Percentiles rank a stretch among this genome's conserved stretches.
Evolutionary conservation across 2,113 vertebrate genomes (phyloP).

Genomic region (Patagioenas fasciata): DNA sequence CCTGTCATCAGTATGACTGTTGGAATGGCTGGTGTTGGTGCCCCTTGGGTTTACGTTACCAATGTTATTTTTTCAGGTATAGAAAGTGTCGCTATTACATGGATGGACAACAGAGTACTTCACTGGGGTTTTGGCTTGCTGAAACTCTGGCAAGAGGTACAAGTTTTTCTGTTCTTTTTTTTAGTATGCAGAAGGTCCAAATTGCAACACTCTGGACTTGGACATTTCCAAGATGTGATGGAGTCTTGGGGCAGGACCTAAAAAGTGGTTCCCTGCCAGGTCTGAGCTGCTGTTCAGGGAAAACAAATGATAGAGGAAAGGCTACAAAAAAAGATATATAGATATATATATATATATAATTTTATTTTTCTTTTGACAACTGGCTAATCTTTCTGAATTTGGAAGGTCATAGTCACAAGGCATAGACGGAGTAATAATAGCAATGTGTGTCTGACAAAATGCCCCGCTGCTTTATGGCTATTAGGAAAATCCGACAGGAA

Average conservation of each 20-base stretch:
- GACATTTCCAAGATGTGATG: neutral
- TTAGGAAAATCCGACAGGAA: conserved; percentile 60
- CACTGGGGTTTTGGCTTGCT: neutral
- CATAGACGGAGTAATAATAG: conserved; percentile 41
- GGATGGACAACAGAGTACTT: neutral
- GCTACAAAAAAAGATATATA: neutral
- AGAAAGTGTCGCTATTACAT: neutral
- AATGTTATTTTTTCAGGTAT: neutral
- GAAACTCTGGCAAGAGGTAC: neutral
- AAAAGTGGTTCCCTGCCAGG: neutral
- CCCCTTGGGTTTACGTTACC: neutral
- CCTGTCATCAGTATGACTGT: neutral
- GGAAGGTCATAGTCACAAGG: conserved; percentile 23
- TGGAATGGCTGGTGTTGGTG: neutral
- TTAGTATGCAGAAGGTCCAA: neutral
- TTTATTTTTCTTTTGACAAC: conserved; percentile 15
- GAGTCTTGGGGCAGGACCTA: neutral
- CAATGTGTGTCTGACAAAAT: neutral
- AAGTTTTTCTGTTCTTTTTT: neutral
- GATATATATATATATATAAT: no score
- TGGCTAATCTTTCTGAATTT: conserved; percentile 66
- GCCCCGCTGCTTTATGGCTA: conserved; percentile 4
- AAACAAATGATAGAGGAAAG: neutral
- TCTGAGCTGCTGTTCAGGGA: neutral
- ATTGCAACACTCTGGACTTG: neutral